Evolutionary conservation across 2,797 vertebrate genomes (phyloP).

Genomic region (Garrulus glandarius): DNA sequence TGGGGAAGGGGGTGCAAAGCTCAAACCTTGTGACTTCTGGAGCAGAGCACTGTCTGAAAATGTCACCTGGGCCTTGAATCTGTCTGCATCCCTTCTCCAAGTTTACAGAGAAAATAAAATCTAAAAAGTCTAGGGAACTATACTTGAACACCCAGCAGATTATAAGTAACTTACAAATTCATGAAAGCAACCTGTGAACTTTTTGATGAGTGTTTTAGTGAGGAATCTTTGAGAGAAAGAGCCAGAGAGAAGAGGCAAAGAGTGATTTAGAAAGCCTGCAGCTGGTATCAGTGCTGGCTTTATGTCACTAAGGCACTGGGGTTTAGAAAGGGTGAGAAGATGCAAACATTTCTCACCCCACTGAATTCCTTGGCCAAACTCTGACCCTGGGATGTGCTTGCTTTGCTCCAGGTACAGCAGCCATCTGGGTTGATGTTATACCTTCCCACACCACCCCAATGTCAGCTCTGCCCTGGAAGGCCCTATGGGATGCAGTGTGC

Average conservation of each 20-base stretch:
- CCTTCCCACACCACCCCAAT: neutral
- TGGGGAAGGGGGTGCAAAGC: slow-evolving; percentile 12
- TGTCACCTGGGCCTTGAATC: neutral
- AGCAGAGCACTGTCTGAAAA: neutral
- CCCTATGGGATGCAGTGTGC: neutral
- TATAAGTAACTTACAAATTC: slow-evolving; percentile 24
- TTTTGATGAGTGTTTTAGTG: slow-evolving; percentile 31
- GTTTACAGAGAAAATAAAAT: slow-evolving; percentile 27
- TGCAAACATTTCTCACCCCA: neutral
- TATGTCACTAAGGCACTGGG: neutral
- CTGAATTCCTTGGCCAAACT: neutral
- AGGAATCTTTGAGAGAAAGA: slow-evolving; percentile 26
- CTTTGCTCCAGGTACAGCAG: neutral
- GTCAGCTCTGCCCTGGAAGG: neutral
- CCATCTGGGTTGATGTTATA: neutral
- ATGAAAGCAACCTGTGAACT: slow-evolving; percentile 16
- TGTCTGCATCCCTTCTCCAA: slow-evolving; percentile 28
- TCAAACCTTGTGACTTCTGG: neutral
- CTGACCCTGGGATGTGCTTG: neutral
- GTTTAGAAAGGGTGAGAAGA: neutral
- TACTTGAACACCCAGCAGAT: neutral
- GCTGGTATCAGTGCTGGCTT: neutral
- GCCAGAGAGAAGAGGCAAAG: neutral
- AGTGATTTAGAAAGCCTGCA: neutral
- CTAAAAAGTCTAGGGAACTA: neutral